Evolutionary conservation across 2,113 vertebrate genomes (phyloP), one percentile per base, ranked within the genome.

Genomic region (Mus spicilegus): DNA sequence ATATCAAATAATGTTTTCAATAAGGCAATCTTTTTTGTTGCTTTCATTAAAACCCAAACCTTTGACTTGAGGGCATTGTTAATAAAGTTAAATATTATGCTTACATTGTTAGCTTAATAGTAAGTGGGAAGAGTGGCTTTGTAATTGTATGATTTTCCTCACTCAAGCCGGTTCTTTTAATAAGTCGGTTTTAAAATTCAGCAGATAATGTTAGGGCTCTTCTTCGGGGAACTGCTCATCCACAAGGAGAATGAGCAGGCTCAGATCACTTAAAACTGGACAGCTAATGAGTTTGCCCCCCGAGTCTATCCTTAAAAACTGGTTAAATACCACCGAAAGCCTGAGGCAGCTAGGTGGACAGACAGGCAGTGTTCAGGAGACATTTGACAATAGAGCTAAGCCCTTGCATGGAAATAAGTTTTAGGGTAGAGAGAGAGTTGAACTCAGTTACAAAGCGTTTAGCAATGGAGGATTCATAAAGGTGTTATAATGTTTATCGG

Each of bases 31-130:
- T 98, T 98, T 98, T 97, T 97, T 97, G 86, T 98, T 96, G 96
- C 93, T 92, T 92, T 97, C 98, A 93, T 97, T 98, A 98, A 98
- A 98, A 98, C 95, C 91, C 94, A 98, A 98, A 98, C 93, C 98
- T 95, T 96, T 98, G 97, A 98, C 89, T 98, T 87, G 87, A 89
- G 81, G 97, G 90, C 95, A 98, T 97, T 98, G 98, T 98, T 98
- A 98, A 97, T 98, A 97, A 95, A 91, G 97, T 98, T 97, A 98
- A 98, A 98, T 98, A 97, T 98, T 98, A 98, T 96, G 81, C 97
- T 98, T 97, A 96, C 94, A 94, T 54, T 97, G 93, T 97, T 98
- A 98, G 85, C 92, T 96, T 96, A 98, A 94, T 96, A 90, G 96
- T 92, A 97, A 98, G 97, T 97, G 96, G 92, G 95, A 98, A 98